Conservation (phyloP, 2,888 invertebrate species). For the Ichneumoninae sp. region DNA sequence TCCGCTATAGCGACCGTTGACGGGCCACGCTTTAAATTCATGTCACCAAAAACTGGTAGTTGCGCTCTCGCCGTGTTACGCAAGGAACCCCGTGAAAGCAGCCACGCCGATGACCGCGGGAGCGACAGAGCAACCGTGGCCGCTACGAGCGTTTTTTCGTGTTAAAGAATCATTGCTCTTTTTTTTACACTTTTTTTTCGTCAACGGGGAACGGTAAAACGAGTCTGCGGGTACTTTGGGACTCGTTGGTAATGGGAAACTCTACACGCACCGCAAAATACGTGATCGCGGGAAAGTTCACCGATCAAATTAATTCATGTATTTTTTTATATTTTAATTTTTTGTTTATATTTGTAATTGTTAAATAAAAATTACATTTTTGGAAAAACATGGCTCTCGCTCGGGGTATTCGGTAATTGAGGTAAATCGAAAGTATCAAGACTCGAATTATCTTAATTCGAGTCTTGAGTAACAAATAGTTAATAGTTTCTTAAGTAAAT, state of each 20-base stretch:
- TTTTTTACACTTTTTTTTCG: conserved; percentile 6
- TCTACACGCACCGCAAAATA: not conserved
- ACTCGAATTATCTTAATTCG: too few species aligned
- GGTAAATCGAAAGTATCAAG: conserved; percentile 40
- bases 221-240: conserved; percentile 41
- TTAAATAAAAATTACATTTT: too few species aligned
- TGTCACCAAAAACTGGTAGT: conserved; percentile 58
- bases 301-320: not conserved
- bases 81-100: conserved; percentile 53
- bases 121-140: conserved; percentile 26
- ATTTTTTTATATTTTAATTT: not conserved
- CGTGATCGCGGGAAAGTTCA: conserved; percentile 24
- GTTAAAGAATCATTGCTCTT: conserved; percentile 30
- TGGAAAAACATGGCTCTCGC: not conserved
- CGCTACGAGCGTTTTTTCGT: conserved; percentile 7
- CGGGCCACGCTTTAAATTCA: conserved; percentile 66
- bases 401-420: conserved; percentile 57
- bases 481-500: too few species aligned
- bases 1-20: conserved; percentile 1
- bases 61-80: conserved; percentile 43
- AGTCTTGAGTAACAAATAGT: too few species aligned
- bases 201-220: conserved; percentile 45
- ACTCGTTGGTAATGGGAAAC: conserved; percentile 10
- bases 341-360: not conserved
- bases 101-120: not conserved